phyloP scores from a whole-genome alignment of 2,888 invertebrate genomes.

The Phalangium opilio region DNA sequence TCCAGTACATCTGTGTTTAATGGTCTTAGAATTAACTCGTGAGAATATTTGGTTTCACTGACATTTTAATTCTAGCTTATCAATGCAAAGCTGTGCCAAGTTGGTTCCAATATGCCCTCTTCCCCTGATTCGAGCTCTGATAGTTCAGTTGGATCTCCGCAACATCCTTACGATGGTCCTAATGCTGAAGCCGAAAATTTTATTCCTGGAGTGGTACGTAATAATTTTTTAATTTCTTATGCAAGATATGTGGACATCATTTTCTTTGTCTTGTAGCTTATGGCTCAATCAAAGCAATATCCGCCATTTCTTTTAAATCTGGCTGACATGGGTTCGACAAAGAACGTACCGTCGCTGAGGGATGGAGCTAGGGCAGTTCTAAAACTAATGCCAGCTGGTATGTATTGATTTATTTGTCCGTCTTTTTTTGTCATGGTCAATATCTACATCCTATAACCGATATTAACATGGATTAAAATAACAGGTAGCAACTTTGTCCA shows the following conservation, averaged over 20 bases:
- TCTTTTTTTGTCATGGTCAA: too few species aligned
- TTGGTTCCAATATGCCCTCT: slow-evolving; percentile 41
- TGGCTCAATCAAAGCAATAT: slow-evolving; percentile 57
- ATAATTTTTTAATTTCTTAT: too few species aligned
- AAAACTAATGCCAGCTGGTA: slow-evolving; percentile 59
- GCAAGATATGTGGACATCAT: not conserved
- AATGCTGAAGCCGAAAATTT: slow-evolving; percentile 71
- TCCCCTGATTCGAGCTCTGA: slow-evolving; percentile 88
- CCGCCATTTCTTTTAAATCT: slow-evolving; percentile 44
- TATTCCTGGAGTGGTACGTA: slow-evolving; percentile 72
- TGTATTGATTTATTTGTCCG: too few species aligned
- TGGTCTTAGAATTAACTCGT: not conserved
- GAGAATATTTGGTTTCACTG: too few species aligned
- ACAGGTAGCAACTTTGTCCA: too few species aligned
- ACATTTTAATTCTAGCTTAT: slow-evolving; percentile 39
- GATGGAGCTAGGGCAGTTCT: slow-evolving; percentile 67
- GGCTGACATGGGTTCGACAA: slow-evolving; percentile 69
- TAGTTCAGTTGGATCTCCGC: slow-evolving; percentile 83
- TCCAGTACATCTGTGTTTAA: not conserved
- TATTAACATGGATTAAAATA: too few species aligned
- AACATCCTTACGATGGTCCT: slow-evolving; percentile 57
- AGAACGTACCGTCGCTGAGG: slow-evolving; percentile 59
- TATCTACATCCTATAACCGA: too few species aligned
- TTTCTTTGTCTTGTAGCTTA: slow-evolving; percentile 44
- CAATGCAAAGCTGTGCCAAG: slow-evolving; percentile 59